Evolutionary conservation across 2,888 invertebrate species (phyloP).

Genomic region (Eilema depressum): DNA sequence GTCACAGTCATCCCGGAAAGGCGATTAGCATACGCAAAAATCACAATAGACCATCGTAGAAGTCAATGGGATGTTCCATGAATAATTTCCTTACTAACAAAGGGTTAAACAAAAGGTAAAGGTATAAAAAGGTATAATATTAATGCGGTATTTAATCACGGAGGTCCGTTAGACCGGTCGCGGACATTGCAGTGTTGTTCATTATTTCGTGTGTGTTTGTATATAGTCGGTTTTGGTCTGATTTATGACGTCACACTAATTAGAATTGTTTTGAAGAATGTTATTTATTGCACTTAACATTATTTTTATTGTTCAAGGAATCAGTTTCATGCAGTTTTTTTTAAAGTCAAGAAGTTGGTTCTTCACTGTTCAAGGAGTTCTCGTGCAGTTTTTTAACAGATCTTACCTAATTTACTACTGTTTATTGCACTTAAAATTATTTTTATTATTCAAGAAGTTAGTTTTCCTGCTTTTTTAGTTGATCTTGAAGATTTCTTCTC

Average conservation of each 20-base stretch:
- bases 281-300: conserved; percentile 37
- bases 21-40: conserved; percentile 80
- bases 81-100: conserved; percentile 74
- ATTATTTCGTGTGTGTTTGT: conserved; percentile 54
- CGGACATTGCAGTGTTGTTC: conserved; percentile 52
- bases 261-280: conserved; percentile 34
- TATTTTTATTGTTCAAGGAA: not conserved
- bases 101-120: conserved; percentile 80
- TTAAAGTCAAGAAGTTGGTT: too few species aligned
- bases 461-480: not conserved
- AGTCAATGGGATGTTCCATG: conserved; percentile 78
- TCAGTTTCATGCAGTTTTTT: too few species aligned
- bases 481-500: not conserved
- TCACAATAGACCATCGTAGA: conserved; percentile 77
- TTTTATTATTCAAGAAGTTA: not conserved
- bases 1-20: conserved; percentile 75
- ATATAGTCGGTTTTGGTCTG: conserved; percentile 47
- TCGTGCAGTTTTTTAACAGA: too few species aligned
- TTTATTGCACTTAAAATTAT: conserved; percentile 34
- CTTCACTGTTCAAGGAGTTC: too few species aligned
- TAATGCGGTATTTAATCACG: conserved; percentile 79
- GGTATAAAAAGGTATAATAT: conserved; percentile 75
- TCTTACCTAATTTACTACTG: too few species aligned
- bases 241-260: conserved; percentile 62
- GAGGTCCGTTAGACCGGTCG: conserved; percentile 80